Evolutionary conservation across 2,888 invertebrate genomes (phyloP).

Genomic region (Aromia moschata): DNA sequence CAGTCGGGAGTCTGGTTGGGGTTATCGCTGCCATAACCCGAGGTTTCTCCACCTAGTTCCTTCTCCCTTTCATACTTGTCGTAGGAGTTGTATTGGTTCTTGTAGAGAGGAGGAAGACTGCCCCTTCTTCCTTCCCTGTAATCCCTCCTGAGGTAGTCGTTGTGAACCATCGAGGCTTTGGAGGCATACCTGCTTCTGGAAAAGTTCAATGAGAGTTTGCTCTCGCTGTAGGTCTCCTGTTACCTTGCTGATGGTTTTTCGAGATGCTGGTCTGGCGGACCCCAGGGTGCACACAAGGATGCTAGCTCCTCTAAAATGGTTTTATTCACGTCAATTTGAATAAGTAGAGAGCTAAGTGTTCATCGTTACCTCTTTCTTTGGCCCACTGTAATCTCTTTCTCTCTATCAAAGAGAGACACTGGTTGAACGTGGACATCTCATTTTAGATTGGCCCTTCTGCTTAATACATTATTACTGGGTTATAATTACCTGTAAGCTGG

Average conservation of each 20-base stretch:
- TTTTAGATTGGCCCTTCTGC: constrained; percentile 23
- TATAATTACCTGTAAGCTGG: constrained; percentile 46
- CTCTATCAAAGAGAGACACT: constrained; percentile 75
- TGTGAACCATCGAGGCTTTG: constrained; percentile 46
- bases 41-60: constrained; percentile 76
- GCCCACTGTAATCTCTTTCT: constrained; percentile 94
- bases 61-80: constrained; percentile 60
- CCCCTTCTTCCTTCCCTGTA: constrained; percentile 46
- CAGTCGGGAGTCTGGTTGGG: constrained; percentile 63
- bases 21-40: constrained; percentile 85
- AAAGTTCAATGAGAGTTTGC: constrained; percentile 24
- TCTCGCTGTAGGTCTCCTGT: not conserved
- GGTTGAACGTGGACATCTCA: constrained; percentile 50
- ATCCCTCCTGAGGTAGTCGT: constrained; percentile 47
- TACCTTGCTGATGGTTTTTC: constrained; percentile 49
- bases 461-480: constrained; percentile 24
- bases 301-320: constrained; percentile 80
- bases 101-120: constrained; percentile 60
- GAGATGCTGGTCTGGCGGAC: constrained; percentile 53
- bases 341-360: constrained; percentile 14
- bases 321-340: constrained; percentile 3
- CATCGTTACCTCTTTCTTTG: constrained; percentile 80
- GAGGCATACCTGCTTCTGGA: constrained; percentile 51
- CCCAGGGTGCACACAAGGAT: constrained; percentile 81
- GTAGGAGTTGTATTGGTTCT: constrained; percentile 56